Base-by-base conservation (phyloP, 2,113 vertebrate genomes). In the Ivindomyrus marchei region DNA sequence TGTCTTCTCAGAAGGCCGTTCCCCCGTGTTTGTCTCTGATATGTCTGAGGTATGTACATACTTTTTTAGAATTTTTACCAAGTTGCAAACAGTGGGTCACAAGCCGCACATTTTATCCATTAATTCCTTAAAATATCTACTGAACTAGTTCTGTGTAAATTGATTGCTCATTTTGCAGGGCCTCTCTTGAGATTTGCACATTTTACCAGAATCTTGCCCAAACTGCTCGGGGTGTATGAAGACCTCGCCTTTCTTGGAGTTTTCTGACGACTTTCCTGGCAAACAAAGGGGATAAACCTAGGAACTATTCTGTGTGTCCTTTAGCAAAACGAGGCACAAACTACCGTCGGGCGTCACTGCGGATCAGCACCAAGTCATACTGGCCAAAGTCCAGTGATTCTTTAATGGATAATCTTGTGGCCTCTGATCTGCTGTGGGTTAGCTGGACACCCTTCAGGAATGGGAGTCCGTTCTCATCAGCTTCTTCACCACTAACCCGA, bases 121-220 rank as follows among this genome's bases (percentile, higher is more conserved):
- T 86, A n/a, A 86, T 86, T 21, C 84, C 84, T 86, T 86, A 27
- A 45, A 86, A 27, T 86, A 27, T 86, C 84, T 31, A 42, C 74
- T 80, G 74, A 80, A 80, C 74, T 80, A 80, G 31, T 80, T 86
- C 84, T 86, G 45, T 21, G 4, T 49, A 86, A 47, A 86, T 49
- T 47, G n/a, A 47, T 49, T 27, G 39, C 36, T 85, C 83, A 47
- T 46, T 45, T 85, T 46, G 46, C n/a, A 31, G 84, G 9, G 45
- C 1, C n/a, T 46, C 84, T 50, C 45, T n/a, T 27, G 45, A 86
- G 84, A 86, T 13, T 50, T 86, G 84, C n/a, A 86, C 36, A 80
- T 80, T 80, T 80, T 42, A 42, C 74, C 74, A 39, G 84, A 50
- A 50, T 85, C 39, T 49, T 85, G 42, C 84, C 84, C 46, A 47